phyloP scores from a whole-genome alignment of 35 echinoderm and acorn worm genomes.

The Holothuria glaberrima region DNA sequence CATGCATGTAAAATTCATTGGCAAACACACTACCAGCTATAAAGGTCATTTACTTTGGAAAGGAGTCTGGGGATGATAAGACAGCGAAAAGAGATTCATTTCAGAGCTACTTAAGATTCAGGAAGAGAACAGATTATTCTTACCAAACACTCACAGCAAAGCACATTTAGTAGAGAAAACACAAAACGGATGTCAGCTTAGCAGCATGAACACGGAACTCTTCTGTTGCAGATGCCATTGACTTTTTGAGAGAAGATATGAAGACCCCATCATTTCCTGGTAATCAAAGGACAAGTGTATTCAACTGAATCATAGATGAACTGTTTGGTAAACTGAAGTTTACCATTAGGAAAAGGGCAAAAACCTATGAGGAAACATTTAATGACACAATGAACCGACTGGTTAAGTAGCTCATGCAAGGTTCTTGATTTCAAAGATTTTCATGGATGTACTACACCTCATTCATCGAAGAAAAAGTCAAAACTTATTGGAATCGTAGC shows the following conservation, averaged over 20 bases:
- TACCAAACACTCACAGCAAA: slow-evolving; percentile 27
- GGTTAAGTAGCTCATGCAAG: background rate
- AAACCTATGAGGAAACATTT: background rate
- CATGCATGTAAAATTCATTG: slow-evolving; percentile 55
- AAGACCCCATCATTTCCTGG: background rate
- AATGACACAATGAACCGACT: background rate
- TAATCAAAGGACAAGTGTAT: background rate
- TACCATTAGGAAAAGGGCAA: background rate
- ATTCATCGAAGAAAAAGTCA: background rate
- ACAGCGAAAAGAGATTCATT: slow-evolving; percentile 16
- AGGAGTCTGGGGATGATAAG: background rate
- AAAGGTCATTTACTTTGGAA: slow-evolving; percentile 27
- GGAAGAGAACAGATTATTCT: slow-evolving; percentile 14
- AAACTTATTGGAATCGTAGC: slow-evolving; percentile 21
- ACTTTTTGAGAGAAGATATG: slow-evolving; percentile 22
- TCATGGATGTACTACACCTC: background rate
- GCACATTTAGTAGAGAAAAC: background rate
- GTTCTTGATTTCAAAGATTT: background rate
- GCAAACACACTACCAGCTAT: slow-evolving; percentile 17
- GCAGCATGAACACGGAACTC: slow-evolving; percentile 6
- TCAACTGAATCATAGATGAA: slow-evolving; percentile 28
- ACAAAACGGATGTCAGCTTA: slow-evolving; percentile 18
- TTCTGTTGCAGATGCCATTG: slow-evolving; percentile 27
- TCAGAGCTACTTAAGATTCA: background rate
- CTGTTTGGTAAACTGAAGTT: slow-evolving; percentile 47